Evolutionary conservation across 2,797 vertebrate species (phyloP), one percentile per base, ranked within the genome.

Genomic region (Melanotaenia trifasciata): DNA sequence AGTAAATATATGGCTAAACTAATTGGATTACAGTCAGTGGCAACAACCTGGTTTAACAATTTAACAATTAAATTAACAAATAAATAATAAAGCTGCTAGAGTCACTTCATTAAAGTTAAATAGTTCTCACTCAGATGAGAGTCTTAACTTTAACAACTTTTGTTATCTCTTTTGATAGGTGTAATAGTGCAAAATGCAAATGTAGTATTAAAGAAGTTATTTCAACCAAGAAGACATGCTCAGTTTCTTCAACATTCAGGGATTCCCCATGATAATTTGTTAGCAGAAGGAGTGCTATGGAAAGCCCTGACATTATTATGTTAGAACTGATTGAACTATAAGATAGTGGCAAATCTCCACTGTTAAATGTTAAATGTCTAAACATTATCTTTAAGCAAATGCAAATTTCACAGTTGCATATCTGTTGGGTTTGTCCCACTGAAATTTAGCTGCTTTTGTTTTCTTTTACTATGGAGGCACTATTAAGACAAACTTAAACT

Each of bases 261-360:
- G 61, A 10, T 78, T 78, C 18, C 56, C 50, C 11, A 58, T 5
- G 10, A 56, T 24, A 38, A 35, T 9, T 14, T 32, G 1, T 69
- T 4, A 70, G 58, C 35, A 64, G 30, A n/a, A 10, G 18, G 18
- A n/a, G 0, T 30, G 2, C 16, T 54, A 38, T 26, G 51, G 71
- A 65, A 85, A 83, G 58, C 71, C 40, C 77, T 79, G 72, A 76
- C 58, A 72, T 66, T 70, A 72, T 16, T 11, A 35, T 28, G 5
- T 62, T 11, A 36, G 36, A 64, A 53, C 66, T 45, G 28, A 12
- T 61, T 5, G 9, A 32, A 1, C 3, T 2, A 14, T 6, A 30
- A 24, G 33, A 66, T 6, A 6, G 28, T 10, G 20, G 4, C 2
- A 16, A 45, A 50, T 32, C 0, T 20, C 11, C 35, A 30, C 59